These are phyloP conservation scores for Archegozetes longisetosus DNA, from an alignment of 1,140 invertebrate species.

Conservation along the genomic window DNA sequence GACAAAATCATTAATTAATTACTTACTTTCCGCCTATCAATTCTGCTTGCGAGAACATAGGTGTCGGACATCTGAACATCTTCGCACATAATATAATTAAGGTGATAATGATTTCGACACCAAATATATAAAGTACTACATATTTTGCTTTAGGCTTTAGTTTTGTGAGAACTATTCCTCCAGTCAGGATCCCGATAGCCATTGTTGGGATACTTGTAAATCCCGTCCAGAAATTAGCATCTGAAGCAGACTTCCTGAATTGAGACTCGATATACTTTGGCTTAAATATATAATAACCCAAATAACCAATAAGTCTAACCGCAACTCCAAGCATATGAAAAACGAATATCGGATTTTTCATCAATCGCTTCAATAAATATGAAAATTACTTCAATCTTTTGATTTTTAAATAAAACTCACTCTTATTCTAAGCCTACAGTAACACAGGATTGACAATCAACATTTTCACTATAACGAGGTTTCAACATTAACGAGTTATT, in stretches of 20 bases:
- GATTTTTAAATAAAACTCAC: too few species aligned
- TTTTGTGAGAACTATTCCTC: conserved; percentile 18
- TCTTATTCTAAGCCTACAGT: too few species aligned
- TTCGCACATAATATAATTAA: conserved; percentile 46
- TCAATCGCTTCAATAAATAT: conserved; percentile 27
- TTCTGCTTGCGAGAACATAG: conserved; percentile 35
- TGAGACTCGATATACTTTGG: conserved; percentile 59
- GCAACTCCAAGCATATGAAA: conserved; percentile 47
- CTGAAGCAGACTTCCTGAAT: conserved; percentile 50
- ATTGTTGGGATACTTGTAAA: conserved; percentile 36
- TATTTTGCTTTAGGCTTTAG: conserved; percentile 38
- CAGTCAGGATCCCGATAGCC: conserved; percentile 19
- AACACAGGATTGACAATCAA: too few species aligned
- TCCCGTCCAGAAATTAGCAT: conserved; percentile 36
- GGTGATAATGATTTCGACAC: conserved; percentile 45
- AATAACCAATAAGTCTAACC: conserved; percentile 51
- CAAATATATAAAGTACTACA: conserved; percentile 52
- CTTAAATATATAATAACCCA: conserved; percentile 56
- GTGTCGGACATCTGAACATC: conserved; percentile 46
- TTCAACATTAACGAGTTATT: too few species aligned
- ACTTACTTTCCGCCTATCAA: neutral
- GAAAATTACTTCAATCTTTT: too few species aligned
- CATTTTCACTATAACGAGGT: too few species aligned
- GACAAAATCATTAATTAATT: too few species aligned
- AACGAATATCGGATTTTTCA: conserved; percentile 46